Evolutionary conservation across 2,113 vertebrate species (phyloP), one percentile per base, ranked within the genome.

Genomic region (Ochotona princeps): DNA sequence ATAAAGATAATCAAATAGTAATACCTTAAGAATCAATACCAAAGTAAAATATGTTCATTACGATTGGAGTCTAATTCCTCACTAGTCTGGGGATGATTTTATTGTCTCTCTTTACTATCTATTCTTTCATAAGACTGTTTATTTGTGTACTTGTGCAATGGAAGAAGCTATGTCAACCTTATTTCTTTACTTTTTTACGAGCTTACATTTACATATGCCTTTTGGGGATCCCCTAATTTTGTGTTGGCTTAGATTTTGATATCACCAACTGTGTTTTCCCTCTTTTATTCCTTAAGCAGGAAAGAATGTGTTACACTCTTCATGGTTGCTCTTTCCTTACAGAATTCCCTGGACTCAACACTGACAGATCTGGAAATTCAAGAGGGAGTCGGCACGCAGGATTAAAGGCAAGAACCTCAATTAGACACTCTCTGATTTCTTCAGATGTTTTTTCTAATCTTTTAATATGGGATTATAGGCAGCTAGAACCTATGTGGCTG

Each of bases 321-420:
- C 1, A 0, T 97, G 96, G 96, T 98, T 98, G 98, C 97, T 97
- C 97, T 98, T 98, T 97, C 97, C 97, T 98, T 96, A 81, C 97
- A 98, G 97, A 98, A 98, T 98, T 98, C 97, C 97, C 97, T 96
- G 96, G 98, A 97, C 97, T 98, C 95, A 5, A 66, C 84, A 91
- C 97, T 98, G 98, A 98, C 97, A 98, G 98, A 98, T 98, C 98
- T 97, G 98, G 96, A 90, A 98, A 98, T 98, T 98, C 98, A 98
- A 97, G 97, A 95, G 98, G 98, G 98, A 98, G 97, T 98, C 96
- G 84, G 97, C 96, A 97, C 78, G 70, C 95, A 98, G 98, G 98
- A 98, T 98, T 98, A 98, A 98, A 98, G 98, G 98, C 97, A 97
- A 98, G 98, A 98, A 98, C 98, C 98, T 98, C 98, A 98, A 98